Evolutionary conservation across 2,888 invertebrate species (phyloP).

Genomic region (Neuroscelio doddi): DNA sequence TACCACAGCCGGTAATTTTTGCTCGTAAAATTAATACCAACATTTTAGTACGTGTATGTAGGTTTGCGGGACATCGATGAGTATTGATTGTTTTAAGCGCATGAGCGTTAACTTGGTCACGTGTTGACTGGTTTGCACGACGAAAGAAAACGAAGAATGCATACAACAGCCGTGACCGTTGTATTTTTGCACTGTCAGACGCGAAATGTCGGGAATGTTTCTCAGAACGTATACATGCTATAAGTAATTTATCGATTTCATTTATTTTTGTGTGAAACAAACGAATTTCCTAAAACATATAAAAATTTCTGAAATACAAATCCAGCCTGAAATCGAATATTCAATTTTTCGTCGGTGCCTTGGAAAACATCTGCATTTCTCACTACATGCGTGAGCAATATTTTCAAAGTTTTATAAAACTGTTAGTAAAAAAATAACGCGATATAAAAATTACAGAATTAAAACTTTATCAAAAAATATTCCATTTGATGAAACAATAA

Average conservation of each 20-base stretch:
- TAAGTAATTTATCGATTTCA: neutral
- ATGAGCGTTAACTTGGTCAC: conserved; percentile 34
- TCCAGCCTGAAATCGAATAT: neutral
- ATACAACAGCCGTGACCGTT: conserved; percentile 23
- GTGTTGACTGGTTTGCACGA: conserved; percentile 33
- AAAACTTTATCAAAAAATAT: no score
- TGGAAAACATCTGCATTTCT: conserved; percentile 1
- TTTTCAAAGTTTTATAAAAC: no score
- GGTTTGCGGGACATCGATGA: conserved; percentile 19
- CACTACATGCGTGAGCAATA: conserved; percentile 7
- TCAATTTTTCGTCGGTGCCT: neutral
- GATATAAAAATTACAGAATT: no score
- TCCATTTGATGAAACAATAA: no score
- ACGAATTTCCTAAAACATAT: neutral
- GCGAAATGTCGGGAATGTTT: conserved; percentile 28
- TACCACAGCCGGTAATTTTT: conserved; percentile 38
- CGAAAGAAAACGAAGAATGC: conserved; percentile 21
- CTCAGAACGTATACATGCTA: conserved; percentile 1
- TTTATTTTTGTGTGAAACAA: neutral
- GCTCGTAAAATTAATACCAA: conserved; percentile 5
- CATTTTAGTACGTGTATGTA: conserved; percentile 24
- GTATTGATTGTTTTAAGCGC: conserved; percentile 38
- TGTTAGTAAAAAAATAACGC: no score
- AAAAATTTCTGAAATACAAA: neutral
- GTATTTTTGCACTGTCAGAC: conserved; percentile 22